Conservation (phyloP, 2,888 invertebrate genomes). For the Nyleta sp. region DNA sequence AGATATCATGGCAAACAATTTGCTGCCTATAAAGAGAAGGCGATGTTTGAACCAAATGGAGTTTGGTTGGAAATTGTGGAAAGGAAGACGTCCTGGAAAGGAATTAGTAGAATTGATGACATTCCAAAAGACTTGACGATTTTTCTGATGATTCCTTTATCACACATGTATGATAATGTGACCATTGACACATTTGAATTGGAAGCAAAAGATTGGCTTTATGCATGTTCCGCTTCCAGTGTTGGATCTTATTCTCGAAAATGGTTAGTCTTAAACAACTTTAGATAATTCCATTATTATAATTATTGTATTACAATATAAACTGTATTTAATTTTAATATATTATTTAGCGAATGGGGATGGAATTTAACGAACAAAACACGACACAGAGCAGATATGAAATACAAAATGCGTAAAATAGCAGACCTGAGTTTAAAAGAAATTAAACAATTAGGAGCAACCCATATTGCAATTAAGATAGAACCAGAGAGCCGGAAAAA, state of each 20-base stretch:
- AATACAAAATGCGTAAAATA: constrained; percentile 82
- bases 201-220: constrained; percentile 89
- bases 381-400: constrained; percentile 84
- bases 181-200: constrained; percentile 88
- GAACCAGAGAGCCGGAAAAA: constrained; percentile 81
- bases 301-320: too few species aligned
- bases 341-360: constrained; percentile 83
- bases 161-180: constrained; percentile 84
- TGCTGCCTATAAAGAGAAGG: constrained; percentile 75
- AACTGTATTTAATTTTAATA: not conserved
- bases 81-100: constrained; percentile 82
- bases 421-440: constrained; percentile 86
- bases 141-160: constrained; percentile 87
- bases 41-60: constrained; percentile 80
- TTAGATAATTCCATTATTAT: too few species aligned
- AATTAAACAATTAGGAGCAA: constrained; percentile 84
- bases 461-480: constrained; percentile 89
- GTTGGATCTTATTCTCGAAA: constrained; percentile 84
- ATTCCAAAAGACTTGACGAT: constrained; percentile 81
- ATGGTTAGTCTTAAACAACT: constrained; percentile 85
- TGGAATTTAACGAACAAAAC: constrained; percentile 85
- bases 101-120: constrained; percentile 85
- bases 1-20: constrained; percentile 80
- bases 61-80: constrained; percentile 84
- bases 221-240: constrained; percentile 87